Evolutionary conservation across 2,113 vertebrate genomes (phyloP), one percentile per base, ranked within the genome.

Genomic region (Xenopus laevis): DNA sequence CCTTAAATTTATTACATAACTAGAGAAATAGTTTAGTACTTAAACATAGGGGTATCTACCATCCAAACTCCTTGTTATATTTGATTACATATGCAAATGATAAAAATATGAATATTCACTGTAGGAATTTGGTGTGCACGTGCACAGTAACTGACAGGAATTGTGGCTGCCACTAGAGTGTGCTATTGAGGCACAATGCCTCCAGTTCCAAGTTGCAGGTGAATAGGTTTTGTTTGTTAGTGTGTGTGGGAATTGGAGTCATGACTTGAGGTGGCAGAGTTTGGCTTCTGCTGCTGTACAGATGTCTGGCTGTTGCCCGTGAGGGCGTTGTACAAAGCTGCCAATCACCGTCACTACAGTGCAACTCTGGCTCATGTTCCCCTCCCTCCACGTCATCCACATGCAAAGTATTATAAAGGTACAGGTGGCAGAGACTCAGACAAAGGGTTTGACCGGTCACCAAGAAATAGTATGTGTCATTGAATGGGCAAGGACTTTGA

Each of bases 121-220:
- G 33, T 40, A 6, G 33, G 33, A 40, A 40, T 40, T 4, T 40
- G 5, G 33, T 40, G 33, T 40, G 33, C 33, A 40, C 33, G 33
- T 40, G 33, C 33, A 40, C 33, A 7, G 33, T 7, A 40, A 40
- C 8, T 40, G 5, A 40, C 6, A 40, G 0, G 8, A 40, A 65
- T 46, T 1, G 2, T 4, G n/a, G 21, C 17, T 33, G 13, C 72
- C 72, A 75, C 20, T 52, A 75, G 72, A 67, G 72, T 50, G 72
- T 44, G 23, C 6, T 20, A 30, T 21, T 75, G 72, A 61, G 45
- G 45, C 3, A 7, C 13, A n/a, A n/a, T 74, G 64, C 55, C 64
- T 33, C 45, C 16, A 4, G 23, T 52, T 21, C 55, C 65, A 50
- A 21, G 23, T 44, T 75, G 18, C 45, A 75, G 72, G 72, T 75